Percentiles rank a stretch among this genome's conserved stretches.
Conservation (phyloP, 1,140 invertebrate genomes). For the Neodiprion fabricii region DNA sequence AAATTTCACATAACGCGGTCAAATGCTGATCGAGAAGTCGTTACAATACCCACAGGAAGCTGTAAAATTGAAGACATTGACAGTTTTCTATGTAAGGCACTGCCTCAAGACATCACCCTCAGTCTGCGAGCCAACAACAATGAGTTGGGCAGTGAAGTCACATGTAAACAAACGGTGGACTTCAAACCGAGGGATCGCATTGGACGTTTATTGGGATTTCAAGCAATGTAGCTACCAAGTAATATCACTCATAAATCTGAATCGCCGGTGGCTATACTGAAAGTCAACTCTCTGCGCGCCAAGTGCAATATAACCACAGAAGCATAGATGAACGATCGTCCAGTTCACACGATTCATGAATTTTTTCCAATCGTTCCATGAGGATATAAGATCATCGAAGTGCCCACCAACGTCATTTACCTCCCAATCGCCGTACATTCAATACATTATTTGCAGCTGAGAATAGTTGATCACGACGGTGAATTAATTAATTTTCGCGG, state of each 20-base stretch:
- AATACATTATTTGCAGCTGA: constrained; percentile 25
- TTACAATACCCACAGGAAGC: constrained; percentile 42
- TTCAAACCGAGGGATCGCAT: constrained; percentile 24
- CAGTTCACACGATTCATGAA: constrained; percentile 30
- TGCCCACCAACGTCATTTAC: constrained; percentile 30
- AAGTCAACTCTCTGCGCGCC: constrained; percentile 33
- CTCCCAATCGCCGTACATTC: constrained; percentile 14
- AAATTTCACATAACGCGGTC: constrained; percentile 40
- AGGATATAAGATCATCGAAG: constrained; percentile 41
- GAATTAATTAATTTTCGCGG: constrained; percentile 28
- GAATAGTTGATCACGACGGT: constrained; percentile 30
- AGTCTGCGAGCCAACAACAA: constrained; percentile 31
- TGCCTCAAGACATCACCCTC: constrained; percentile 17
- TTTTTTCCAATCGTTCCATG: constrained; percentile 34
- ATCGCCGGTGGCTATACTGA: constrained; percentile 31
- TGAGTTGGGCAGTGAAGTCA: constrained; percentile 31
- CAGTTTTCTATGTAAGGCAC: constrained; percentile 24
- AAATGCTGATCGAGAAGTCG: constrained; percentile 15
- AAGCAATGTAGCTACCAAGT: constrained; percentile 21
- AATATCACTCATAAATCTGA: constrained; percentile 28
- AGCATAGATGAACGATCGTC: constrained; percentile 30
- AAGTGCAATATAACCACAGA: constrained; percentile 36
- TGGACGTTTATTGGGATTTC: constrained; percentile 24
- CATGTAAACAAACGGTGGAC: constrained; percentile 25
- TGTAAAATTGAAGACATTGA: constrained; percentile 48